Conservation (phyloP, 1,140 invertebrate genomes). For the Diabrotica virgifera region DNA sequence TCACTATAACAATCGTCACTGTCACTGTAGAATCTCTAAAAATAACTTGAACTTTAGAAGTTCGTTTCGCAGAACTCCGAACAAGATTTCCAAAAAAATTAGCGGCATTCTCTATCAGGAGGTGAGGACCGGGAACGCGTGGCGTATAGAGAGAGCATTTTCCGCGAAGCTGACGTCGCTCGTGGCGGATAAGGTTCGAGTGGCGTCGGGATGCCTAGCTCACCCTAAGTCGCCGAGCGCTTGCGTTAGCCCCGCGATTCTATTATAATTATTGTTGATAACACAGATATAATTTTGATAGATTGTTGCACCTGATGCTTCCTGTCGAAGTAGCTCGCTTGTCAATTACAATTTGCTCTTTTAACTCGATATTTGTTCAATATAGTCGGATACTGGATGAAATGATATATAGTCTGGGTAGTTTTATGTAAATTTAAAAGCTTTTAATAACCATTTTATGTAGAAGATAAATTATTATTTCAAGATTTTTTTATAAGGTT, state of each 20-base stretch:
- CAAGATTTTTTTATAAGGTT: too few species aligned
- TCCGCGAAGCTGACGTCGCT: conserved; percentile 24
- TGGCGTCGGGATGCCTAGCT: conserved; percentile 34
- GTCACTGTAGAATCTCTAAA: not conserved
- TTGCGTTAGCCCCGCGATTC: conserved; percentile 33
- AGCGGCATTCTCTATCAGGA: conserved; percentile 1
- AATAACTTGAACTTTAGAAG: not conserved
- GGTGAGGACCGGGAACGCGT: conserved; percentile 25
- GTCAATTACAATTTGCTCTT: conserved; percentile 12
- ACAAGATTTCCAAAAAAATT: not conserved
- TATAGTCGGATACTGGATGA: not conserved
- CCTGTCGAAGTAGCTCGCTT: not conserved
- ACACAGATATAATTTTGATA: conserved; percentile 35
- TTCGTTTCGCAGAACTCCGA: too few species aligned
- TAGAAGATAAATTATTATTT: too few species aligned
- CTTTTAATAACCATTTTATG: too few species aligned
- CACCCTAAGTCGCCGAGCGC: conserved; percentile 27
- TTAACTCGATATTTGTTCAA: not conserved
- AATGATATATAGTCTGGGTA: too few species aligned
- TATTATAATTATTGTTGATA: conserved; percentile 38
- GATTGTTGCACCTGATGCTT: conserved; percentile 23
- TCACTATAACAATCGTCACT: not conserved
- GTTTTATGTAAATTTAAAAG: too few species aligned
- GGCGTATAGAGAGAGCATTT: conserved; percentile 22
- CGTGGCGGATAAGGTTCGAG: conserved; percentile 24